A percentile compares a stretch with the other conserved stretches of the same genome.
Evolutionary conservation across 2,797 vertebrate species (phyloP).

Genomic region (Pseudomugil gertrudae): DNA sequence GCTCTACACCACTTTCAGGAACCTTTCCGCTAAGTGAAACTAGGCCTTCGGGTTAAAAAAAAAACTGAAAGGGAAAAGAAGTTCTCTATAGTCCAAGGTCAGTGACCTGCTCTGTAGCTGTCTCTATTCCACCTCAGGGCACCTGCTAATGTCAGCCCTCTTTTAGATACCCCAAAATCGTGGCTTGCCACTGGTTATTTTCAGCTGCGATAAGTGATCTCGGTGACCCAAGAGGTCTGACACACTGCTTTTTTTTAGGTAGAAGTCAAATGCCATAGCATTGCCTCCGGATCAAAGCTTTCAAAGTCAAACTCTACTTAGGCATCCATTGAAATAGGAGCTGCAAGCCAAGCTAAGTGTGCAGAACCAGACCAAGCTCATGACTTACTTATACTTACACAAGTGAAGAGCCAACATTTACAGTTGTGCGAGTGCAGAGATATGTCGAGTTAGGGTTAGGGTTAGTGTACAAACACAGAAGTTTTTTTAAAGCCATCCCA

Average conservation of each 20-base stretch:
- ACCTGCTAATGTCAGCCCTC: constrained; percentile 82
- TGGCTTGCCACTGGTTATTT: constrained; percentile 85
- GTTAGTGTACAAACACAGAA: constrained; percentile 3
- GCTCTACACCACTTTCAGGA: constrained; percentile 61
- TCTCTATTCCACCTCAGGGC: constrained; percentile 84
- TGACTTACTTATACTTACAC: constrained; percentile 72
- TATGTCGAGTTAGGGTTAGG: constrained; percentile 6
- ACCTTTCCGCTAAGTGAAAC: constrained; percentile 75
- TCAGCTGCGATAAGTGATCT: constrained; percentile 85
- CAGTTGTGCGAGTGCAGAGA: constrained; percentile 24
- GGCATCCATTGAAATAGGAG: constrained; percentile 85
- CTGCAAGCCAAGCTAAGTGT: constrained; percentile 77
- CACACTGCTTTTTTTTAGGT: constrained; percentile 79
- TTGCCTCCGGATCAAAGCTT: constrained; percentile 84
- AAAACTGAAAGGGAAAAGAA: constrained; percentile 68
- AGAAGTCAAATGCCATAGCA: constrained; percentile 86
- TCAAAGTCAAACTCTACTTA: constrained; percentile 86
- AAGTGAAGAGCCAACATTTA: constrained; percentile 47
- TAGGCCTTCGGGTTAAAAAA: constrained; percentile 77
- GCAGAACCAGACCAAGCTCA: constrained; percentile 70
- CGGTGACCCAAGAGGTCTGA: constrained; percentile 83
- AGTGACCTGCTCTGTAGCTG: constrained; percentile 84
- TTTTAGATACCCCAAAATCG: constrained; percentile 78
- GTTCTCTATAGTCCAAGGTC: constrained; percentile 83
- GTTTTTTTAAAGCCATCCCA: constrained; percentile 5